phyloP scores from a whole-genome alignment of 2,797 vertebrate species.

The Chaetophractus vellerosus region DNA sequence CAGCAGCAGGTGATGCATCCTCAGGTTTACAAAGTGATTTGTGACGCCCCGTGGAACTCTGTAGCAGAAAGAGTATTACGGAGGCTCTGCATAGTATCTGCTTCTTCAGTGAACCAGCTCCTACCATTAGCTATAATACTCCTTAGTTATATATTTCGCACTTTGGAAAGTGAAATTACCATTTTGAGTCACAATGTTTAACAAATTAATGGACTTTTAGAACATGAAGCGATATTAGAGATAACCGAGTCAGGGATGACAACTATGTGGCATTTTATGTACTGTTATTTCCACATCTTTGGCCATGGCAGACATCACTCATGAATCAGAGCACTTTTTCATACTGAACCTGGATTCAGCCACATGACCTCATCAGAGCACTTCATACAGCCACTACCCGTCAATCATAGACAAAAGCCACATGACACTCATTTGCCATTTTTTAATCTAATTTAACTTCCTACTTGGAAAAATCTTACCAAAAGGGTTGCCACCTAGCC shows the following conservation, averaged over 20 bases:
- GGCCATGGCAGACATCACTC: background rate
- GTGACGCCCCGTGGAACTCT: constrained; percentile 41
- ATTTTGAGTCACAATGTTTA: background rate
- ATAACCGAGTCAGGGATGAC: background rate
- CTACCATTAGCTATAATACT: background rate
- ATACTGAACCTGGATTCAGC: background rate
- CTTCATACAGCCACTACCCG: background rate
- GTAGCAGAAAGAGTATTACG: background rate
- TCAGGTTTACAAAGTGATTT: constrained; percentile 35
- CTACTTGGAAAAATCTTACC: background rate
- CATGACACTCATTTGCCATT: background rate
- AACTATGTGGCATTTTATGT: accelerated
- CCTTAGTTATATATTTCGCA: background rate
- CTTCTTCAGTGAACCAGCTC: background rate
- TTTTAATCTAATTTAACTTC: background rate
- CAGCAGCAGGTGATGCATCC: background rate
- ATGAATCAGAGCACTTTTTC: background rate
- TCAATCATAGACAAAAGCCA: background rate
- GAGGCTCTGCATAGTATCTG: background rate
- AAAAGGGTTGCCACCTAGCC: background rate
- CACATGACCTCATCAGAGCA: background rate
- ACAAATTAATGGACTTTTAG: constrained; percentile 30
- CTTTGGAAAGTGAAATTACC: constrained; percentile 30
- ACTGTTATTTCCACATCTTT: background rate
- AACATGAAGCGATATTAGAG: background rate